phyloP scores from a whole-genome alignment of 2,113 vertebrate genomes.

The Furnarius figulus region DNA sequence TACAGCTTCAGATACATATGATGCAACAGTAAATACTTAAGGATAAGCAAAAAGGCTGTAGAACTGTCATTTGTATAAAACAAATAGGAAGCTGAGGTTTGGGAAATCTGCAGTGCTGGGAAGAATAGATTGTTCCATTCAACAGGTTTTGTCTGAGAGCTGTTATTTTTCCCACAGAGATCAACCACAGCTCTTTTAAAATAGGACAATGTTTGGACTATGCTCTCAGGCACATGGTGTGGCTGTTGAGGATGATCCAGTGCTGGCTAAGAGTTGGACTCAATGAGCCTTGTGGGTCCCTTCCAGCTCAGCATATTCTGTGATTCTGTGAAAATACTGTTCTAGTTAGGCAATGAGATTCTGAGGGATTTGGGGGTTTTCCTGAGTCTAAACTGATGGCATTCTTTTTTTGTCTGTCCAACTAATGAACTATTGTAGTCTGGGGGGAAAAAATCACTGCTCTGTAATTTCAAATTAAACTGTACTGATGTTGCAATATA shows the following conservation, averaged over 20 bases:
- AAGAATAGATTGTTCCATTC: not conserved
- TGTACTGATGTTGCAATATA: not conserved
- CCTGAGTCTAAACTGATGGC: slow-evolving; percentile 1
- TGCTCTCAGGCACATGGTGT: not conserved
- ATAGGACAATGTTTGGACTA: not conserved
- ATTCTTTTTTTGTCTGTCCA: slow-evolving; percentile 8
- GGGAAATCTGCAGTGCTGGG: not conserved
- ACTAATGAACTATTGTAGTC: not conserved
- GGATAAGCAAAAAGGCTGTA: not conserved
- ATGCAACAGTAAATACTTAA: not conserved
- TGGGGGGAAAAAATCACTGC: not conserved
- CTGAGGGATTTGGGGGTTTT: slow-evolving; percentile 9
- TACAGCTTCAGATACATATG: not conserved
- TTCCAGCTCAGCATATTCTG: not conserved
- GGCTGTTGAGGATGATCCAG: not conserved
- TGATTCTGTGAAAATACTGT: not conserved
- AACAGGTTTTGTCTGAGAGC: not conserved
- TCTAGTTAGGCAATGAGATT: slow-evolving; percentile 18
- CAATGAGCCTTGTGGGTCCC: not conserved
- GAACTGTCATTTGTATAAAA: not conserved
- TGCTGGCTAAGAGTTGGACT: not conserved
- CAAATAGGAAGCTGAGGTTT: not conserved
- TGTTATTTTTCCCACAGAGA: not conserved
- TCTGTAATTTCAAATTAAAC: slow-evolving; percentile 14
- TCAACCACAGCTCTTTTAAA: not conserved